These are phyloP conservation scores for Tanytarsus gracilentus DNA, from an alignment of 2,888 invertebrate species.

Conservation along the genomic window DNA sequence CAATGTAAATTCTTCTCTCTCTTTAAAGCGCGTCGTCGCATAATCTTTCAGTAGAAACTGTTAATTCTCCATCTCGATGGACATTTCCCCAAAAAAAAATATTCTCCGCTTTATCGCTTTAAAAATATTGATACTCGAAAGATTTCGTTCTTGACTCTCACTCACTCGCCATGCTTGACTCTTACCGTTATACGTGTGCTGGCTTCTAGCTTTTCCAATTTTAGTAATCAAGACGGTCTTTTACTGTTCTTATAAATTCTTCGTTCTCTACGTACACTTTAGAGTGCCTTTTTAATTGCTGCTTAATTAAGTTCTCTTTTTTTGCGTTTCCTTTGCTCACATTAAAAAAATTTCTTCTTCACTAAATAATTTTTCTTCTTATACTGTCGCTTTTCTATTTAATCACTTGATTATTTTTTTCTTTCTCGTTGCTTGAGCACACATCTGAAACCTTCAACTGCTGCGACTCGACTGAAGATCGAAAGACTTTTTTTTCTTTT, in stretches of 20 bases:
- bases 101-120: too few relatives aligned
- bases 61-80: too few relatives aligned
- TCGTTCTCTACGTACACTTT: neutral
- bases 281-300: neutral
- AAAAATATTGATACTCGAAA: constrained; percentile 17
- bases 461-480: constrained; percentile 13
- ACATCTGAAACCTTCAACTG: constrained; percentile 21
- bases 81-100: too few relatives aligned
- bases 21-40: too few relatives aligned
- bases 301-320: neutral
- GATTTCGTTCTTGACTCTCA: neutral
- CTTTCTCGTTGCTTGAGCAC: neutral
- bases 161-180: constrained; percentile 1
- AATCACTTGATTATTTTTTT: neutral
- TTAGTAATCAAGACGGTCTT: neutral
- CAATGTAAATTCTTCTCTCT: too few relatives aligned
- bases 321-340: neutral
- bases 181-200: constrained; percentile 20
- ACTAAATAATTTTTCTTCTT: neutral
- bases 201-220: constrained; percentile 24
- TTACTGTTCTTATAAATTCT: neutral
- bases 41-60: too few relatives aligned
- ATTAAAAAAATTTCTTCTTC: neutral
- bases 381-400: too few relatives aligned
- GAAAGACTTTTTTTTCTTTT: constrained; percentile 5